These are phyloP conservation scores for Clivina fossor DNA, from an alignment of 2,888 invertebrate genomes.

Conservation along the genomic window DNA sequence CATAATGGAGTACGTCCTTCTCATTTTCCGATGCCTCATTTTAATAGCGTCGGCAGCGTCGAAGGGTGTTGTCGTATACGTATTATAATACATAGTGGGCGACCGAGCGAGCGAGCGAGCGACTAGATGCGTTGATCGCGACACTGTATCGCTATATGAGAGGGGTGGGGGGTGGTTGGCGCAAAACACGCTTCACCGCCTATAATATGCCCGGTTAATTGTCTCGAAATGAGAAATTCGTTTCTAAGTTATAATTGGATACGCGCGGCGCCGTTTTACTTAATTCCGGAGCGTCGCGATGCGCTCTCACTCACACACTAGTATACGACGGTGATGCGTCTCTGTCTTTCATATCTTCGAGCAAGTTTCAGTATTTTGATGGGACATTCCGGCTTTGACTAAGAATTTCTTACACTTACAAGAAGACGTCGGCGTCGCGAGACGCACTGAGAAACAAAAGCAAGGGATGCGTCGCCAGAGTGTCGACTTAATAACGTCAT, in stretches of 20 bases:
- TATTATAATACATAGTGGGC: too few species aligned
- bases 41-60: too few species aligned
- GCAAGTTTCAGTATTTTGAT: slow-evolving; percentile 35
- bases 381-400: slow-evolving; percentile 36
- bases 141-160: slow-evolving; percentile 26
- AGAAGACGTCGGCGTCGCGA: not conserved
- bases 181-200: slow-evolving; percentile 52
- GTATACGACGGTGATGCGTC: too few species aligned
- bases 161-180: too few species aligned
- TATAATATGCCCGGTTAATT: slow-evolving; percentile 60
- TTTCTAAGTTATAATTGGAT: slow-evolving; percentile 60
- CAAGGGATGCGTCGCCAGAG: not conserved
- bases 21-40: too few species aligned
- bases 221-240: slow-evolving; percentile 61
- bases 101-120: too few species aligned
- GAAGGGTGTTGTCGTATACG: too few species aligned
- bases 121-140: too few species aligned
- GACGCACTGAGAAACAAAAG: not conserved
- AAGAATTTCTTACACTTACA: slow-evolving; percentile 35
- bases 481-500: slow-evolving; percentile 28
- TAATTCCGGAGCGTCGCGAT: slow-evolving; percentile 39
- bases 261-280: slow-evolving; percentile 49
- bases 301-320: slow-evolving; percentile 36
- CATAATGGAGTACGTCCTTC: too few species aligned
- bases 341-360: slow-evolving; percentile 26